Base-by-base conservation (phyloP, 1,140 invertebrate species). In the Callitettix versicolor region DNA sequence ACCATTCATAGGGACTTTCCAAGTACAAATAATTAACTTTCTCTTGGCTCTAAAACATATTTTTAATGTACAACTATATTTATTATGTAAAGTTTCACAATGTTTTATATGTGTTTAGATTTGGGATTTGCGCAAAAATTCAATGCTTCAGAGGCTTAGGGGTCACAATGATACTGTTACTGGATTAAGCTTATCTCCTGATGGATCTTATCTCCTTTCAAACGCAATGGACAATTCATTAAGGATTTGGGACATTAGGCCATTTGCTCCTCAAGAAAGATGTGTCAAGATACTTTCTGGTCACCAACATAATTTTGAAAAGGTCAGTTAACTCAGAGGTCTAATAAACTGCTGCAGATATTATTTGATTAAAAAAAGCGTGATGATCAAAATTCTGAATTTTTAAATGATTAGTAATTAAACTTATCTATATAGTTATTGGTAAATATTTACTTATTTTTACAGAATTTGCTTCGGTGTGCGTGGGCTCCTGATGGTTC, bases 231-330 rank as follows among this genome's bases (percentile, higher is more conserved):
- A 99, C 70, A 95, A 94, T 64, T 91, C 89, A 58, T 65, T 88
- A 15, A 75, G 85, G 34, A 86, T 88, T 61, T 89, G 86, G 85
- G 86, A 89, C 67, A 79, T 89, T 26, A 69, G 85, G 30, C 83
- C 85, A 0, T 89, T 84, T 70, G 76, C 95, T 2, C 89, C 92
- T 1, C 81, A 83, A 46, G 92, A 98, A 65, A 77, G 96, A 58
- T 97, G 93, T 71, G 85, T 96, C 0, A 95, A 96, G 74, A 83
- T 96, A 34, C 81, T 98, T 56, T 77, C 78, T 55, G 95, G 95
- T 0, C 92, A 98, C 76, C 91, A 95, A 64, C 95, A 98, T 71
- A 98, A 97, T 73, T 99, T 97, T 76, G 95, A 98, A 76, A 96
- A 95, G 74, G 91, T 92, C 69, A 40, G 3, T 55, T 14, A 44